Evolutionary conservation across 2,888 invertebrate species (phyloP), one percentile per base, ranked within the genome.

Genomic region (Rotaria magnacalcarata): DNA sequence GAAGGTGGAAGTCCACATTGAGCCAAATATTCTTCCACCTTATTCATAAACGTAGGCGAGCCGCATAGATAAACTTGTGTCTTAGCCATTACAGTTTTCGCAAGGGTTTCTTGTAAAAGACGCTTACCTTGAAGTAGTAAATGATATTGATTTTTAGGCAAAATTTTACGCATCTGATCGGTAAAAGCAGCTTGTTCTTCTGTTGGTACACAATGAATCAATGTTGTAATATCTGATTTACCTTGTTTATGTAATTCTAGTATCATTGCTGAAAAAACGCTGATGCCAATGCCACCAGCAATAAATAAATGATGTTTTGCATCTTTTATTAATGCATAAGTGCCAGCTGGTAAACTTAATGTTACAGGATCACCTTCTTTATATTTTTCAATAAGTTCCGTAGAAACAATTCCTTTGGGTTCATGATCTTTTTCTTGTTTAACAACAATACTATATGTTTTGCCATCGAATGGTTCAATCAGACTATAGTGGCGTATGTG

Each of bases 341-440:
- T 67, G 19, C 67, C 67, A 67, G 67, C 67, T 27, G 67, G 67
- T 2, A 67, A 16, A 41, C 16, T 67, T 34, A 10, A 24, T 19
- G 19, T 8, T 2, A 67, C 34, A 19, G 7, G 34, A 34, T 67
- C 67, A 19, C 67, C 67, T 67, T 34, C 27, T 41, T 27, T 34
- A 41, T 67, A 67, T 10, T 67, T 34, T 4, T 67, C 24, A 19
- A 67, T 34, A 67, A 67, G n/a, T 41, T 67, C 67, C 19, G n/a
- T 67, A 14, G 67, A 67, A 27, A 67, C 34, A 67, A 67, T 34
- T 19, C 67, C 67, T 67, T 67, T 67, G n/a, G 67, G 67, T 67
- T 34, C 34, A 34, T 7, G 16, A 41, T 67, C 34, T 10, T 34
- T 34, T 34, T 27, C 27, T 67, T 67, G 67, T 67, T 67, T 67